Evolutionary conservation across 2,888 invertebrate genomes (phyloP), one percentile per base, ranked within the genome.

Genomic region (Parapristionchus giblindavisi): DNA sequence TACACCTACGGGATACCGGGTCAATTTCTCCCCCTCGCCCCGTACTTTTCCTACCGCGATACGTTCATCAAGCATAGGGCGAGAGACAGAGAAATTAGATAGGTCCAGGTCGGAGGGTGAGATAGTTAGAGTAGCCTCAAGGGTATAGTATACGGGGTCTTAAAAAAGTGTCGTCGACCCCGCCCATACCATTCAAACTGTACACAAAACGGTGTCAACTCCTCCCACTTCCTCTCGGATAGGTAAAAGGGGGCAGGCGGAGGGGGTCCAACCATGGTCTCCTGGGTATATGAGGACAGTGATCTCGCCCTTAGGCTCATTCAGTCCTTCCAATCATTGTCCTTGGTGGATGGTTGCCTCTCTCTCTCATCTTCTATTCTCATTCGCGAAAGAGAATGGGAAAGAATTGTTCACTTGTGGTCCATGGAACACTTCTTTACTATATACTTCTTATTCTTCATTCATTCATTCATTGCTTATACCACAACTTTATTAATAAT

Each of bases 181-280:
- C n/a, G n/a, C n/a, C n/a, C n/a, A n/a, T n/a, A n/a, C n/a, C n/a
- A n/a, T n/a, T n/a, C n/a, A n/a, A n/a, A n/a, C n/a, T n/a, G n/a
- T n/a, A n/a, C n/a, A 43, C 43, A 65, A 65, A 65, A 65, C 43
- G 63, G 63, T 65, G 63, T 65, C 63, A 65, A 43, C 63, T 65
- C 63, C 63, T 27, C 63, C 61, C 40, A 61, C 63, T 65, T 43
- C n/a, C n/a, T n/a, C n/a, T n/a, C n/a, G n/a, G n/a, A n/a, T n/a
- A n/a, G n/a, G n/a, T n/a, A n/a, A 65, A 43, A 65, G 43, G 43
- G 43, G 43, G 5, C 38, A 21, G 27, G 29, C 27, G 11, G 17
- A 38, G 27, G 17, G 24, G 27, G 34, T 60, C 60, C 60, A 36
- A 32, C 60, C 60, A 32, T 60, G 6, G 21, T 36, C 36, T 65